A percentile compares a stretch with the other conserved stretches of the same genome.
Evolutionary conservation across 2,113 vertebrate genomes (phyloP).

Genomic region (Oncorhynchus masou): DNA sequence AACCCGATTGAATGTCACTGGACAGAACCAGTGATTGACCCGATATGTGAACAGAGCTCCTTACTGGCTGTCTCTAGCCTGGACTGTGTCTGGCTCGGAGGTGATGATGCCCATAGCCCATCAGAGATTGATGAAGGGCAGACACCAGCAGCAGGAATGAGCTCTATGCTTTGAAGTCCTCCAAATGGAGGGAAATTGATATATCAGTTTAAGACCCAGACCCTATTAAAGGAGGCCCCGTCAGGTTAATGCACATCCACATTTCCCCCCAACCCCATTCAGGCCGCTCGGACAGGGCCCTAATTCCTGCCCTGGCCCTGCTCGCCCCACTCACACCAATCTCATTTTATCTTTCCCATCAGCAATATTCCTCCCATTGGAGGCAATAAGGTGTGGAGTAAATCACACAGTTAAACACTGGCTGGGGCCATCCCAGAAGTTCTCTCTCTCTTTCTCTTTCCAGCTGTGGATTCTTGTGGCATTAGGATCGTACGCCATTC

Average conservation of each 20-base stretch:
- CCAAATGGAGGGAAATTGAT: conserved; percentile 93
- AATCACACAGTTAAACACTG: conserved; percentile 64
- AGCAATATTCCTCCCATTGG: conserved; percentile 67
- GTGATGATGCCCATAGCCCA: conserved; percentile 74
- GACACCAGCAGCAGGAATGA: conserved; percentile 82
- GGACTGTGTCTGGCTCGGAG: conserved; percentile 57
- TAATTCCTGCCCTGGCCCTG: conserved; percentile 61
- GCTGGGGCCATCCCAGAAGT: conserved; percentile 52
- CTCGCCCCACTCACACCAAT: conserved; percentile 60
- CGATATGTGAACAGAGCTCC: conserved; percentile 2
- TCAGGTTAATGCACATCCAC: conserved; percentile 77
- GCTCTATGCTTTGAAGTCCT: conserved; percentile 90
- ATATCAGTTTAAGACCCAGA: conserved; percentile 92
- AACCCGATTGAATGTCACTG: not conserved
- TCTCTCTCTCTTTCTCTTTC: not conserved
- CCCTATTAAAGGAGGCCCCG: conserved; percentile 87
- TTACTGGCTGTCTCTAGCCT: conserved; percentile 62
- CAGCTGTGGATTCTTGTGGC: conserved; percentile 53
- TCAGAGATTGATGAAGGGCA: conserved; percentile 87
- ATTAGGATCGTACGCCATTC: conserved; percentile 50
- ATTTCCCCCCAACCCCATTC: conserved; percentile 72
- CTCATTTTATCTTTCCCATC: conserved; percentile 73
- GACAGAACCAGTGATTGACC: conserved; percentile 18
- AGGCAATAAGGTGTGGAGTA: conserved; percentile 54
- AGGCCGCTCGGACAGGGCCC: conserved; percentile 44